Evolutionary conservation across 2,888 invertebrate species (phyloP).

Genomic region (Mythimna vitellina): DNA sequence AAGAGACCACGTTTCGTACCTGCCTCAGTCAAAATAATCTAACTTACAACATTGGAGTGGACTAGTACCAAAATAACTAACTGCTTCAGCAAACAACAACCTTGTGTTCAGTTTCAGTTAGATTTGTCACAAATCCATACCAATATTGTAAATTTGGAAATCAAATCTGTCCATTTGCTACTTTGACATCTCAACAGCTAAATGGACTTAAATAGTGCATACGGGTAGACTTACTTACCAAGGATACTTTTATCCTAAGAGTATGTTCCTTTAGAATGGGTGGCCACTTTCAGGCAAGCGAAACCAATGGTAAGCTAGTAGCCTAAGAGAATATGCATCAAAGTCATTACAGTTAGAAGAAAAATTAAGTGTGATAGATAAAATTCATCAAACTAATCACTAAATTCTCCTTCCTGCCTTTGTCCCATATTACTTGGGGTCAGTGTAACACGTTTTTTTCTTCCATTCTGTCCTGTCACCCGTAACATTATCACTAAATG

Average conservation of each 20-base stretch:
- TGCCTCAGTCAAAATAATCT: background rate
- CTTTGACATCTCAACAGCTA: too few species aligned
- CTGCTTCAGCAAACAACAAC: too few species aligned
- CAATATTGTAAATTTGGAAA: too few species aligned
- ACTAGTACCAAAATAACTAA: background rate
- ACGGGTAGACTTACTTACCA: background rate
- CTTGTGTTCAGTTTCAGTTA: background rate
- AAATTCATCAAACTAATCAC: background rate
- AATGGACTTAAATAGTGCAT: background rate
- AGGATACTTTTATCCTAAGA: too few species aligned
- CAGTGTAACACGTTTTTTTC: too few species aligned
- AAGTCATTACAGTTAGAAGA: background rate
- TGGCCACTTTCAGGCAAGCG: background rate
- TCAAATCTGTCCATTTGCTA: too few species aligned
- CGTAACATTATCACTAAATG: too few species aligned
- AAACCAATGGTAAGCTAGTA: background rate
- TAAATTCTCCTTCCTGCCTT: background rate
- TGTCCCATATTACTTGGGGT: too few species aligned
- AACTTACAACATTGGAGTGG: background rate
- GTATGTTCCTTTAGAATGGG: background rate
- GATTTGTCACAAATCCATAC: background rate
- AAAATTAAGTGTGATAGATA: background rate
- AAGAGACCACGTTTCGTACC: too few species aligned
- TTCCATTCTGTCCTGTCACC: too few species aligned
- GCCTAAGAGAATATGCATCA: background rate